Evolutionary conservation across 2,888 invertebrate species (phyloP), one percentile per base, ranked within the genome.

Genomic region (Tetheella fluctuosa): DNA sequence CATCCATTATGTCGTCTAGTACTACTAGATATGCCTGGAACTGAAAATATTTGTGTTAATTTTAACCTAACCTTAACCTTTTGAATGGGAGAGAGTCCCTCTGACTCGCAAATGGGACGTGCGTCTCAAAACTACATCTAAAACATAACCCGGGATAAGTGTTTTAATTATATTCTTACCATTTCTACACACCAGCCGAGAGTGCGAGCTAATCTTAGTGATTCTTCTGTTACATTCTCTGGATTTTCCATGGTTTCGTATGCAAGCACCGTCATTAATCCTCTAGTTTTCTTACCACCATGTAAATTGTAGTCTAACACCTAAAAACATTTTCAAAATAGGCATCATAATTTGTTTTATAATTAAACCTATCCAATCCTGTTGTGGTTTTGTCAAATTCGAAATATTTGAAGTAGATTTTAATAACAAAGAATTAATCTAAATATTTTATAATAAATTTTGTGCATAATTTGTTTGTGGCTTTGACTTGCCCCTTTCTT

Each of bases 101-200:
- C n/a, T n/a, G n/a, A n/a, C n/a, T n/a, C n/a, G n/a, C n/a, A n/a
- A n/a, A n/a, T n/a, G n/a, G n/a, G n/a, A n/a, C n/a, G n/a, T n/a
- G n/a, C n/a, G n/a, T n/a, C n/a, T n/a, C n/a, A n/a, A n/a, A n/a
- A n/a, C n/a, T n/a, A n/a, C n/a, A n/a, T n/a, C n/a, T n/a, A n/a
- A n/a, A n/a, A n/a, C n/a, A n/a, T n/a, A n/a, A n/a, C n/a, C n/a
- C n/a, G n/a, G n/a, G n/a, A n/a, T n/a, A n/a, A n/a, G n/a, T n/a
- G n/a, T n/a, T n/a, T n/a, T n/a, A n/a, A n/a, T n/a, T n/a, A n/a
- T n/a, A n/a, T 54, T 89, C 94, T 93, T 89, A 98, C 98, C 96
- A 98, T 94, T 95, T 99, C 99, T 10, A 97, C 95, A 86, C 98
- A 98, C 98, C 98, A 98, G 59, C 98, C 98, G 69, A 98, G 89